A percentile compares a stretch with the other conserved stretches of the same genome.
phyloP scores from a whole-genome alignment of 2,888 invertebrate species.

The Monochamus alternatus region DNA sequence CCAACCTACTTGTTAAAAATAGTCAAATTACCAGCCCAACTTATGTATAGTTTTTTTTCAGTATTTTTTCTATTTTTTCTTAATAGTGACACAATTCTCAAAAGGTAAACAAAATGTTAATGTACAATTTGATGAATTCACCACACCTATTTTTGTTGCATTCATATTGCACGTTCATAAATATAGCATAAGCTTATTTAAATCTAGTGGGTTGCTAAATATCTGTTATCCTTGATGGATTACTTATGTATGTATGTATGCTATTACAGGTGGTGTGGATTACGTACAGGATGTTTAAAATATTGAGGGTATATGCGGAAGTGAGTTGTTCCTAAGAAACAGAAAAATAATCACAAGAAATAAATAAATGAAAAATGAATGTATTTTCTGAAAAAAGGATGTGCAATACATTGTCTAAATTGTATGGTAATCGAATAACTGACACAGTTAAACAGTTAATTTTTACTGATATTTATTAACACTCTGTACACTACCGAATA shows the following conservation, averaged over 20 bases:
- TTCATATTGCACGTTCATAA: neutral
- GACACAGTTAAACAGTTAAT: too few relatives aligned
- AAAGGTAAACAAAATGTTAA: slow-evolving; percentile 13
- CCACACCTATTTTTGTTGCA: slow-evolving; percentile 8
- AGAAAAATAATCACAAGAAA: too few relatives aligned
- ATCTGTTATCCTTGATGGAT: slow-evolving; percentile 2
- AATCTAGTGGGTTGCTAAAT: neutral
- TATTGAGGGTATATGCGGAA: too few relatives aligned
- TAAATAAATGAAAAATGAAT: too few relatives aligned
- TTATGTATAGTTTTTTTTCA: too few relatives aligned
- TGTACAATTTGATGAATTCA: slow-evolving; percentile 9
- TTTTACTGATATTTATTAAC: too few relatives aligned
- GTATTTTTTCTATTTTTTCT: neutral
- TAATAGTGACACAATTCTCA: slow-evolving; percentile 8
- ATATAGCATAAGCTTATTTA: neutral
- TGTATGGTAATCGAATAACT: too few relatives aligned
- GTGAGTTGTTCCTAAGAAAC: too few relatives aligned
- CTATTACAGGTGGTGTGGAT: neutral
- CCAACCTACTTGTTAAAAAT: neutral
- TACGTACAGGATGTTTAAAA: too few relatives aligned
- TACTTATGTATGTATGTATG: neutral
- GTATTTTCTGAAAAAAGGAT: too few relatives aligned
- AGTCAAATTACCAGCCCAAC: neutral
- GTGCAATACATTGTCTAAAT: too few relatives aligned
- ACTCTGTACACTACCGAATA: too few relatives aligned